These are phyloP conservation scores for Limnodromus scolopaceus DNA, from an alignment of 2,797 vertebrate genomes.

Conservation along the genomic window DNA sequence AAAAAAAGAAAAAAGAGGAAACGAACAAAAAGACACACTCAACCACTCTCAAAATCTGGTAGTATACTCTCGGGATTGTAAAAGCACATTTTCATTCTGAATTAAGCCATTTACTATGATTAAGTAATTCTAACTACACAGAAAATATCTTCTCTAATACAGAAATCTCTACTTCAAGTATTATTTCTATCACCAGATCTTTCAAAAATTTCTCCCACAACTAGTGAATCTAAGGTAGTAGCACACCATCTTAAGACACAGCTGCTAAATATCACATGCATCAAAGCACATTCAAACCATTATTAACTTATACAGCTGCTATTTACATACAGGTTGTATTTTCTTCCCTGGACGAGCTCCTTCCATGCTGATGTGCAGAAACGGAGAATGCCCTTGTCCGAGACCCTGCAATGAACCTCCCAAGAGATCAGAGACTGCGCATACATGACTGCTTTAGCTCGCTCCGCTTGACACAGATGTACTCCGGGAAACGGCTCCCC, in stretches of 20 bases:
- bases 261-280: not conserved
- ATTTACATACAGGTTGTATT: constrained; percentile 76
- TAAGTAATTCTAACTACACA: not conserved
- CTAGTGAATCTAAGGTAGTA: not conserved
- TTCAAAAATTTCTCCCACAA: not conserved
- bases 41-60: not conserved
- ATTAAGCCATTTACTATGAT: not conserved
- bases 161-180: not conserved
- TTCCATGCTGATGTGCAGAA: constrained; percentile 70
- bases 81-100: not conserved
- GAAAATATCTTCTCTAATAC: not conserved
- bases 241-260: constrained; percentile 25
- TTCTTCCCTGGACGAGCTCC: constrained; percentile 69
- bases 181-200: not conserved
- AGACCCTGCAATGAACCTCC: constrained; percentile 41
- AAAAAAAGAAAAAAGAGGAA: not conserved
- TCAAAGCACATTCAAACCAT: not conserved
- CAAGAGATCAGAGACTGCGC: constrained; percentile 44
- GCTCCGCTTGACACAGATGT: constrained; percentile 56
- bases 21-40: not conserved
- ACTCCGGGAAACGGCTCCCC: constrained; percentile 62
- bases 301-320: not conserved
- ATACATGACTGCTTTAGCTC: constrained; percentile 64
- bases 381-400: constrained; percentile 49
- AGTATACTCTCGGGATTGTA: not conserved